phyloP scores from a whole-genome alignment of 2,797 vertebrate genomes.

The Miichthys miiuy region DNA sequence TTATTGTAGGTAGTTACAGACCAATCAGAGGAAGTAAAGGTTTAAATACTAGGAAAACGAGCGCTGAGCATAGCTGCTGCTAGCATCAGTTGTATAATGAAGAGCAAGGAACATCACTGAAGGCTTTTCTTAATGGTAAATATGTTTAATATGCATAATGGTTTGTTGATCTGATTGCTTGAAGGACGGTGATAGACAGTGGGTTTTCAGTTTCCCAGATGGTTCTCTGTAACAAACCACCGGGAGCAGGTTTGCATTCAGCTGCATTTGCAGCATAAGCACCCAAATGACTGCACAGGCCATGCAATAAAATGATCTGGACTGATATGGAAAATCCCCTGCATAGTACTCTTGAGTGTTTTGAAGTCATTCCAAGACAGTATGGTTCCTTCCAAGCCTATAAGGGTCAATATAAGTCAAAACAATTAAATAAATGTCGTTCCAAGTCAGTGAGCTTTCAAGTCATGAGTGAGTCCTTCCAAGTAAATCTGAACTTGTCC shows the following conservation, averaged over 20 bases:
- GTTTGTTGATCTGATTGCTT: too few relatives aligned
- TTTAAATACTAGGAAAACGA: too few relatives aligned
- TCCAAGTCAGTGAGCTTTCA: constrained; percentile 35
- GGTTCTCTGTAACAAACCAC: too few relatives aligned
- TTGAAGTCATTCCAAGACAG: constrained; percentile 35
- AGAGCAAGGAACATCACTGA: too few relatives aligned
- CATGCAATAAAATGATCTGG: constrained; percentile 26
- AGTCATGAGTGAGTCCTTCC: constrained; percentile 27
- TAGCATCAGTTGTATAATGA: too few relatives aligned
- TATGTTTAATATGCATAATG: too few relatives aligned
- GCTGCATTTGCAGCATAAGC: constrained; percentile 12
- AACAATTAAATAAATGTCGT: constrained; percentile 25
- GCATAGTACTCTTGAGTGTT: constrained; percentile 10
- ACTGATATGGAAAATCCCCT: constrained; percentile 30
- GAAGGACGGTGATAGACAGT: too few relatives aligned
- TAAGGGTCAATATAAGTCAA: constrained; percentile 30
- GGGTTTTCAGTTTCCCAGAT: too few relatives aligned
- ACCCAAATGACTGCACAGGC: constrained; percentile 15
- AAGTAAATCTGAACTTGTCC: constrained; percentile 37
- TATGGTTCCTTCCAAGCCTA: constrained; percentile 21
- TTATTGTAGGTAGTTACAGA: neutral
- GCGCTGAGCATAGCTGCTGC: too few relatives aligned
- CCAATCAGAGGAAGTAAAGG: too few relatives aligned
- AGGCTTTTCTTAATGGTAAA: too few relatives aligned
- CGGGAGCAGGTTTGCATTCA: neutral